Percentiles rank a stretch among this genome's conserved stretches.
These are phyloP conservation scores for Schizaphis graminum DNA, from an alignment of 2,888 invertebrate species.

Conservation along the genomic window DNA sequence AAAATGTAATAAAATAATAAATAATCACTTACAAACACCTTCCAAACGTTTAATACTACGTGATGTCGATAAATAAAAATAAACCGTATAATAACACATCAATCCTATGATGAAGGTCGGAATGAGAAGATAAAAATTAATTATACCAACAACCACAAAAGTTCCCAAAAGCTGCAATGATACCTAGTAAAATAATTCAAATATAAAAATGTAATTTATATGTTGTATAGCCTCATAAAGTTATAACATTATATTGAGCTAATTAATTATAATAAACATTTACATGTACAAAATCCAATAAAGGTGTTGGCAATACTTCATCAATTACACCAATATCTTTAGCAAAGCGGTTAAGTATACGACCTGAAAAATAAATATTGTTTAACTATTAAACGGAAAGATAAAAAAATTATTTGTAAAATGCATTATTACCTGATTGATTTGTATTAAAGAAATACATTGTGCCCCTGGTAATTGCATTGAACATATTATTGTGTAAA, in stretches of 20 bases:
- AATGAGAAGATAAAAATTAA: constrained; percentile 82
- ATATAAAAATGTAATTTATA: neutral
- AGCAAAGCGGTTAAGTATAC: constrained; percentile 89
- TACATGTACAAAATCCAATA: constrained; percentile 75
- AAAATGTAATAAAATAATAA: too few relatives aligned
- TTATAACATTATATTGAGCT: neutral
- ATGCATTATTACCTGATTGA: constrained; percentile 77
- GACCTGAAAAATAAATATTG: constrained; percentile 71
- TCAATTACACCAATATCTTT: constrained; percentile 86
- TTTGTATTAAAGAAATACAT: constrained; percentile 92
- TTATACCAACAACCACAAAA: constrained; percentile 79
- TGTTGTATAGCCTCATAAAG: neutral
- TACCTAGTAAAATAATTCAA: constrained; percentile 74
- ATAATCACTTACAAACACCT: constrained; percentile 85
- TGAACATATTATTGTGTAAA: constrained; percentile 88
- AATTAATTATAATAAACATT: constrained; percentile 69
- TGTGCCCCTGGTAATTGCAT: constrained; percentile 83
- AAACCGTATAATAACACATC: constrained; percentile 83
- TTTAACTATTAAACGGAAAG: neutral
- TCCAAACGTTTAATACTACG: constrained; percentile 85
- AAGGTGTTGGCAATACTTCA: constrained; percentile 75
- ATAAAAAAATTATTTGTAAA: neutral
- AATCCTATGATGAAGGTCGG: constrained; percentile 80
- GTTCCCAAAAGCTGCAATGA: constrained; percentile 85
- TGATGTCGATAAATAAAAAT: constrained; percentile 84